A percentile compares a stretch with the other conserved stretches of the same genome.
phyloP scores from a whole-genome alignment of 64 coral and sea anemone species.

The Actinia tenebrosa region DNA sequence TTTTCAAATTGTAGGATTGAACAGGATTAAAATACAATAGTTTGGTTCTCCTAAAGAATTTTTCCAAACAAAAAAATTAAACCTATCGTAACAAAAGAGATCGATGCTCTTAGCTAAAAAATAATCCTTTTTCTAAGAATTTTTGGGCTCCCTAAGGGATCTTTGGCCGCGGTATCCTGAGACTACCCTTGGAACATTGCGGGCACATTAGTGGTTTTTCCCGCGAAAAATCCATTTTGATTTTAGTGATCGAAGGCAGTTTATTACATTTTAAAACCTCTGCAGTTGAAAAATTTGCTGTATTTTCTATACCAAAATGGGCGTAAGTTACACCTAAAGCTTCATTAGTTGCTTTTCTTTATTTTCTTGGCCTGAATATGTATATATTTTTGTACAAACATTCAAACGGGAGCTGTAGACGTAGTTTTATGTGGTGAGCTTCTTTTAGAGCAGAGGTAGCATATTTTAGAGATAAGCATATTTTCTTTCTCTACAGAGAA shows the following conservation, averaged over 20 bases:
- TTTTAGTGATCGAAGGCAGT: too few relatives aligned
- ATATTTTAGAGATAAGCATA: background rate
- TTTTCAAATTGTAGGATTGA: too few relatives aligned
- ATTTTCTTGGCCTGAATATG: background rate
- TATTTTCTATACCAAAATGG: background rate
- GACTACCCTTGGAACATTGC: background rate
- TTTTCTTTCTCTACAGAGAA: constrained; percentile 52
- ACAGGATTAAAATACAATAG: too few relatives aligned
- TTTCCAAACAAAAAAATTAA: too few relatives aligned
- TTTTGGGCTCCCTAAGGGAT: background rate
- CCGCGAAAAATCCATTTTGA: background rate
- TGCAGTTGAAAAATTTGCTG: background rate
- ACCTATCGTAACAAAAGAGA: too few relatives aligned
- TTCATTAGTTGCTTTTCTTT: background rate
- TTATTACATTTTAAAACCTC: background rate
- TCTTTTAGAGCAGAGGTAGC: background rate
- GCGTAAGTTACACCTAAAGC: background rate
- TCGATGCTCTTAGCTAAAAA: too few relatives aligned
- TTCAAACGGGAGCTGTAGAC: too few relatives aligned
- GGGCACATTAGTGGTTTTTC: background rate
- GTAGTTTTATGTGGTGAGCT: background rate
- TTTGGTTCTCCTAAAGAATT: too few relatives aligned
- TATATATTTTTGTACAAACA: background rate
- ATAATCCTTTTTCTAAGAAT: background rate
- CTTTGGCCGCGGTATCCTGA: background rate